phyloP scores from a whole-genome alignment of 2,888 invertebrate genomes.

The Polyploca ridens region DNA sequence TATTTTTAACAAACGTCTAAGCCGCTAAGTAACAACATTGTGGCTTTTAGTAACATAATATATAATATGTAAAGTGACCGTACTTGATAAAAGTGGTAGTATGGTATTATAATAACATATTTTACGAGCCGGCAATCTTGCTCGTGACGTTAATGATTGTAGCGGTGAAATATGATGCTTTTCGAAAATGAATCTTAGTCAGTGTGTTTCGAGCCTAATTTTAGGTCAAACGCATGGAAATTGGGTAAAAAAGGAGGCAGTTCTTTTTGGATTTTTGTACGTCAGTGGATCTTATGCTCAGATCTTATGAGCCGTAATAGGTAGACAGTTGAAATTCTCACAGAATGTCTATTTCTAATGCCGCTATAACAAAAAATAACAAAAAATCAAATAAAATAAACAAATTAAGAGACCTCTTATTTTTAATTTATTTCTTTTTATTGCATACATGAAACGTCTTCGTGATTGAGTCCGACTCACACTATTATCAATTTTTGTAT shows the following conservation, averaged over 20 bases:
- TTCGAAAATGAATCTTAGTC: slow-evolving; percentile 41
- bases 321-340: too few species aligned
- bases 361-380: too few species aligned
- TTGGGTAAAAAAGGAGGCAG: not conserved
- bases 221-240: slow-evolving; percentile 23
- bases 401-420: too few species aligned
- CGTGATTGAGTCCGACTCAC: too few species aligned
- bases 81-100: slow-evolving; percentile 49
- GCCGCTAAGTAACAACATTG: too few species aligned
- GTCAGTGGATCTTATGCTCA: not conserved
- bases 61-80: slow-evolving; percentile 49
- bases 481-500: too few species aligned
- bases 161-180: slow-evolving; percentile 55
- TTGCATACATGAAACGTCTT: too few species aligned
- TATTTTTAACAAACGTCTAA: too few species aligned
- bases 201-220: slow-evolving; percentile 36
- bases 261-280: too few species aligned
- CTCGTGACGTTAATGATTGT: slow-evolving; percentile 66
- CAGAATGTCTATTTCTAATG: too few species aligned
- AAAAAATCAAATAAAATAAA: too few species aligned
- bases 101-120: slow-evolving; percentile 65
- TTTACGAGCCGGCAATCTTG: slow-evolving; percentile 64
- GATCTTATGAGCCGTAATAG: not conserved
- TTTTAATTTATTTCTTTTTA: too few species aligned
- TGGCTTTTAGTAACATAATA: not conserved